Evolutionary conservation across 2,888 invertebrate species (phyloP).

Genomic region (Caenorhabditis panamensis): DNA sequence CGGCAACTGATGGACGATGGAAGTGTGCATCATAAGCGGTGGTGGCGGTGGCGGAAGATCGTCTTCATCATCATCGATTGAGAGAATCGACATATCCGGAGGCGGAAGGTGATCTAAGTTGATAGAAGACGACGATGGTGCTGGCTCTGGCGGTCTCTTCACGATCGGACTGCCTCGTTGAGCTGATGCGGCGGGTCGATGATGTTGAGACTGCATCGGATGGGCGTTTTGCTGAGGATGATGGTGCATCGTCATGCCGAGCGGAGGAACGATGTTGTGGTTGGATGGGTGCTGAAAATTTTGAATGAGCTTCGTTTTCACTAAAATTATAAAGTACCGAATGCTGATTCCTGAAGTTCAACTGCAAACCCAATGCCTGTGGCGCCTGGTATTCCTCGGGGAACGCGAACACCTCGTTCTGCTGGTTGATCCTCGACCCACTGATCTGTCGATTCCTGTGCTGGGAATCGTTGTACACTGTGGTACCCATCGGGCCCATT

Average conservation of each 20-base stretch:
- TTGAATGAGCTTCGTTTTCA: no score
- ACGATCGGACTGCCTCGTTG: conserved; percentile 43
- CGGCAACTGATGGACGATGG: conserved; percentile 71
- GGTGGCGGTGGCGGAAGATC: conserved; percentile 79
- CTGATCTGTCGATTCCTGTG: conserved; percentile 42
- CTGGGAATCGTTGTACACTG: conserved; percentile 31
- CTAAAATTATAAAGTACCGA: no score
- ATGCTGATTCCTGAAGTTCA: conserved; percentile 53
- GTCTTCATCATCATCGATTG: conserved; percentile 76
- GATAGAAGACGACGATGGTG: background rate
- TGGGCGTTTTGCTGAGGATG: conserved; percentile 41
- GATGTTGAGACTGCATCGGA: conserved; percentile 12
- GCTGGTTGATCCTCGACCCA: conserved; percentile 42
- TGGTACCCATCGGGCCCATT: conserved; percentile 22
- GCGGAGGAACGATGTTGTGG: conserved; percentile 46
- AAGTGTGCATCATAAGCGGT: conserved; percentile 71
- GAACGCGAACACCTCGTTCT: conserved; percentile 69
- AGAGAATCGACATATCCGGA: conserved; percentile 68
- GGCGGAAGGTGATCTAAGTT: conserved; percentile 62
- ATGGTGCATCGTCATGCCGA: conserved; percentile 64
- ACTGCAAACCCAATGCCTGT: conserved; percentile 68
- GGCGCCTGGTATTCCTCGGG: conserved; percentile 77
- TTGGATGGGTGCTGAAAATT: conserved; percentile 43
- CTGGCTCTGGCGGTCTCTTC: conserved; percentile 28
- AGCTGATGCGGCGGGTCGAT: background rate